Percentiles rank a stretch among this genome's conserved stretches.
Conservation (phyloP, 2,888 invertebrate species). For the Stenoptilia bipunctidactyla region DNA sequence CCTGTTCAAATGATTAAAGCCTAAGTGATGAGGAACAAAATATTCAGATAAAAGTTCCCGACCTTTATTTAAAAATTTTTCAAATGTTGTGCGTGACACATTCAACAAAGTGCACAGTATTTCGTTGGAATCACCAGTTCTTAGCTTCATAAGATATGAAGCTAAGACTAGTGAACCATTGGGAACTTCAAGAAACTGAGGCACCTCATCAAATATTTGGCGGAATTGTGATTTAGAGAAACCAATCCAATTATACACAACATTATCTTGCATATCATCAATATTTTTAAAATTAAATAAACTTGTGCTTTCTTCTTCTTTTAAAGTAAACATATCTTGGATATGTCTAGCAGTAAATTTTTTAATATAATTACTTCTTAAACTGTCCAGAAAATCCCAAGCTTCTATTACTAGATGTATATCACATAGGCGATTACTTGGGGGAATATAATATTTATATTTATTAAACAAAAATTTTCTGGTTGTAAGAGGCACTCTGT, state of each 20-base stretch:
- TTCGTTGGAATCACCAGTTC: conserved; percentile 1
- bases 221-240: not conserved
- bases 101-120: not conserved
- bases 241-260: not conserved
- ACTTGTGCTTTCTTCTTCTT: too few species aligned
- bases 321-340: too few species aligned
- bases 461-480: too few species aligned
- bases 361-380: too few species aligned
- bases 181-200: not conserved
- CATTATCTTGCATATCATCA: not conserved
- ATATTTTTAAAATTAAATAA: not conserved
- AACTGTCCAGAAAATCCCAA: too few species aligned
- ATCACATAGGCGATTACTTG: too few species aligned
- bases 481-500: too few species aligned
- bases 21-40: conserved; percentile 1
- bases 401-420: too few species aligned
- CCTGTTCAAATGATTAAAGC: conserved; percentile 6
- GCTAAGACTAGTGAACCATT: not conserved
- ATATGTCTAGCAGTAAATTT: too few species aligned
- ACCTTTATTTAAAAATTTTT: not conserved
- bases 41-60: not conserved
- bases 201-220: not conserved
- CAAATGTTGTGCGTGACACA: not conserved
- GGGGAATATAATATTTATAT: too few species aligned
- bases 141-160: not conserved